Evolutionary conservation across 2,113 vertebrate genomes (phyloP).

Genomic region (Xiphophorus hellerii): DNA sequence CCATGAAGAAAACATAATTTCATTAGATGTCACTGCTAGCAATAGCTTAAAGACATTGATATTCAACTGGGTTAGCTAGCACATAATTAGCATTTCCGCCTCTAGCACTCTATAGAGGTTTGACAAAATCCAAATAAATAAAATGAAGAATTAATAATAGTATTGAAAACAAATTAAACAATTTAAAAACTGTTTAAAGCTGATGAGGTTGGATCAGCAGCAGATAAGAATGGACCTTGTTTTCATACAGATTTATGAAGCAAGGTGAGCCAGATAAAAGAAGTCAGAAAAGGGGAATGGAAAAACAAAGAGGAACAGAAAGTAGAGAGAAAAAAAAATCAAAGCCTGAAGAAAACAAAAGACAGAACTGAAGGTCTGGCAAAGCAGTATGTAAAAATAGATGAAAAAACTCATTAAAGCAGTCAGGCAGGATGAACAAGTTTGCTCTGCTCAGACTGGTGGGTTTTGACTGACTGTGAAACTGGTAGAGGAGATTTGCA

Average conservation of each 20-base stretch:
- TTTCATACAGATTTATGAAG: not conserved
- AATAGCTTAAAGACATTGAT: not conserved
- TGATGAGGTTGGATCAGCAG: not conserved
- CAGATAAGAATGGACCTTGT: not conserved
- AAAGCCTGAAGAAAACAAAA: not conserved
- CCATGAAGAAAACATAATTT: not conserved
- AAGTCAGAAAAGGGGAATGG: not conserved
- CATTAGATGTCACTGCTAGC: not conserved
- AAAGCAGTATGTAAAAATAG: constrained; percentile 8
- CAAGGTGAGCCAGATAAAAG: not conserved
- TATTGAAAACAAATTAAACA: not conserved
- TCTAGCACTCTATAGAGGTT: too few species aligned
- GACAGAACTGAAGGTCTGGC: not conserved
- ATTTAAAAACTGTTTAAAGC: not conserved
- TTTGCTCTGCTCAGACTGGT: constrained; percentile 5
- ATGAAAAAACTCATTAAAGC: not conserved
- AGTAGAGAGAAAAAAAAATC: not conserved
- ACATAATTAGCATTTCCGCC: too few species aligned
- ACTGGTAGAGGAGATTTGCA: not conserved
- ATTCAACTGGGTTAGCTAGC: not conserved
- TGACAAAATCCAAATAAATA: not conserved
- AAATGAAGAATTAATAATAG: not conserved
- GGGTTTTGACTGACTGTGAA: not conserved
- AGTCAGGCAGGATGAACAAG: constrained; percentile 2
- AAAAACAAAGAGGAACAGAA: not conserved